Evolutionary conservation across 2,113 vertebrate genomes (phyloP).

Genomic region (Passer montanus): DNA sequence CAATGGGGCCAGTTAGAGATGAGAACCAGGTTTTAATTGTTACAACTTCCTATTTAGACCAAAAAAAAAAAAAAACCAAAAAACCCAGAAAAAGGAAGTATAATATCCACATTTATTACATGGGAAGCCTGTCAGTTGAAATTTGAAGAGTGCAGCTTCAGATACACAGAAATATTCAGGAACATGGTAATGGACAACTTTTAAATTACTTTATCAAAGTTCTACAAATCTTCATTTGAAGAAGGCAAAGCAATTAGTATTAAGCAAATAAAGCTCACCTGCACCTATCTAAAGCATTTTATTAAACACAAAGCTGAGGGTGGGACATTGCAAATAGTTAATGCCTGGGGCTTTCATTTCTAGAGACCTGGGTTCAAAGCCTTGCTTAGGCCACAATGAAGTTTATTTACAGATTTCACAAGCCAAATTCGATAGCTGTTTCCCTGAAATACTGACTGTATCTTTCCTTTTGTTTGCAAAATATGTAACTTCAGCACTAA

Average conservation of each 20-base stretch:
- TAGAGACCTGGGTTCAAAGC: constrained; percentile 2
- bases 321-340: not conserved
- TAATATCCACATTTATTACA: not conserved
- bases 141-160: not conserved
- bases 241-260: constrained; percentile 5
- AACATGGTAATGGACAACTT: not conserved
- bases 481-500: not conserved
- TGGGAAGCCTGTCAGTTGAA: not conserved
- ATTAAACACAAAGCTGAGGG: not conserved
- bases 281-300: constrained; percentile 6
- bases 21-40: not conserved
- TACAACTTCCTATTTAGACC: not conserved
- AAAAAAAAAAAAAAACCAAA: not conserved
- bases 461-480: not conserved
- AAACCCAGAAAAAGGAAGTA: not conserved
- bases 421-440: not conserved
- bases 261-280: constrained; percentile 11
- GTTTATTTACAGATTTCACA: not conserved
- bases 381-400: not conserved
- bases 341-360: not conserved
- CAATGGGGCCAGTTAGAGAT: not conserved
- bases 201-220: constrained; percentile 4
- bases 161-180: not conserved
- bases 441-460: not conserved
- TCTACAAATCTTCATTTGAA: not conserved